Evolutionary conservation across 30 jellyfish, hydroid and myxozoan species (phyloP).

Genomic region (Hydra vulgaris): DNA sequence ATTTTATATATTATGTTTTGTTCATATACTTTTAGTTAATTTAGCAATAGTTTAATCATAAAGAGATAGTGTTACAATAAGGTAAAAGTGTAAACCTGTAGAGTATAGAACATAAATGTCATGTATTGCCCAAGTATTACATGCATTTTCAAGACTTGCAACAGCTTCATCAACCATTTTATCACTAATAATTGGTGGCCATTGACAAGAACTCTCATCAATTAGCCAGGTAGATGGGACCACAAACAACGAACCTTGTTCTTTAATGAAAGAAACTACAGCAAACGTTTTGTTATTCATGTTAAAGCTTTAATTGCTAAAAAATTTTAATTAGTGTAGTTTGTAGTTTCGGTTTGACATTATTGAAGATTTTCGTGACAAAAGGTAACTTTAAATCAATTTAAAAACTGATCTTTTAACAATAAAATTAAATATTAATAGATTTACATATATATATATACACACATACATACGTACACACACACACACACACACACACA

Average conservation of each 20-base stretch:
- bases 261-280: background rate
- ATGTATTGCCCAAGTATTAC: background rate
- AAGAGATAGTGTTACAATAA: background rate
- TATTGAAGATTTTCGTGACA: background rate
- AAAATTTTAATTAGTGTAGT: too few relatives aligned
- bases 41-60: background rate
- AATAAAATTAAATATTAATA: too few relatives aligned
- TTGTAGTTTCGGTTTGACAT: background rate
- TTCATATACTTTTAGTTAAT: background rate
- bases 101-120: background rate
- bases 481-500: too few relatives aligned
- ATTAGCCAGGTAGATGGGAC: background rate
- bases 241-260: background rate
- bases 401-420: background rate
- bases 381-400: background rate
- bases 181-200: background rate
- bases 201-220: background rate
- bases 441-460: background rate
- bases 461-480: too few relatives aligned
- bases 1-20: background rate
- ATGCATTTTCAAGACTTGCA: background rate
- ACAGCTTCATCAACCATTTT: background rate
- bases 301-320: too few relatives aligned
- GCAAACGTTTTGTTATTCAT: background rate
- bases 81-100: background rate